phyloP scores from a whole-genome alignment of 2,888 invertebrate species.

The Colletes collaris region DNA sequence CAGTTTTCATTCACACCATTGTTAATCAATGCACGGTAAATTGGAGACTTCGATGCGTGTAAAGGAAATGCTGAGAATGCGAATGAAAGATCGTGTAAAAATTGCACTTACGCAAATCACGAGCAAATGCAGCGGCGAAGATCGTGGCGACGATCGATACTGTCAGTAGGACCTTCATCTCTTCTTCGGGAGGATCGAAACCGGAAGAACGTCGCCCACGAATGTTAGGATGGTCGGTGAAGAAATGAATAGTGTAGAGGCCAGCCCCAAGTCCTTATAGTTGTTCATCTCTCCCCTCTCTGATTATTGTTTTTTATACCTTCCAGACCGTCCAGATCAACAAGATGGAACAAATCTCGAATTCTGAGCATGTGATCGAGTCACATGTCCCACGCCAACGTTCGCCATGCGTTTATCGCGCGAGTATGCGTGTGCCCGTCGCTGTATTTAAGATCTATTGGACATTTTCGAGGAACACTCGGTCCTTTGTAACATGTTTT shows the following conservation, averaged over 20 bases:
- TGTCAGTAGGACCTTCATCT: slow-evolving; percentile 30
- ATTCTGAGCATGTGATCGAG: slow-evolving; percentile 36
- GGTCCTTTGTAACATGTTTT: too few species aligned
- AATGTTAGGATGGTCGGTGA: slow-evolving; percentile 67
- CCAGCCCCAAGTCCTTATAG: slow-evolving; percentile 76
- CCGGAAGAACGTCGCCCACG: slow-evolving; percentile 20
- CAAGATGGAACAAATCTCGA: slow-evolving; percentile 23
- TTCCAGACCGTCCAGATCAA: slow-evolving; percentile 27
- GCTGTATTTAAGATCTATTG: not conserved
- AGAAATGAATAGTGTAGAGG: slow-evolving; percentile 73
- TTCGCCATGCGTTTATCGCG: not conserved
- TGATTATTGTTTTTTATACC: slow-evolving; percentile 66
- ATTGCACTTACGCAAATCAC: slow-evolving; percentile 75
- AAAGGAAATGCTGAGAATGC: too few species aligned
- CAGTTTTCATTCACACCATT: not conserved
- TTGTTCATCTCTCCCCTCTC: slow-evolving; percentile 63
- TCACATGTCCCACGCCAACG: not conserved
- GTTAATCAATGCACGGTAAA: too few species aligned
- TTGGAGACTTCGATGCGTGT: too few species aligned
- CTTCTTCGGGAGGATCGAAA: too few species aligned
- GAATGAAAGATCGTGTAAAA: not conserved
- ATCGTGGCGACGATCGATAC: slow-evolving; percentile 40
- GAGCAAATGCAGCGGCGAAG: slow-evolving; percentile 36
- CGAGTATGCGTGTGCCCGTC: not conserved
- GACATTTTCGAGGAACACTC: not conserved